Evolutionary conservation across 1,140 invertebrate genomes (phyloP).

Genomic region (Drosophila mojavensis): DNA sequence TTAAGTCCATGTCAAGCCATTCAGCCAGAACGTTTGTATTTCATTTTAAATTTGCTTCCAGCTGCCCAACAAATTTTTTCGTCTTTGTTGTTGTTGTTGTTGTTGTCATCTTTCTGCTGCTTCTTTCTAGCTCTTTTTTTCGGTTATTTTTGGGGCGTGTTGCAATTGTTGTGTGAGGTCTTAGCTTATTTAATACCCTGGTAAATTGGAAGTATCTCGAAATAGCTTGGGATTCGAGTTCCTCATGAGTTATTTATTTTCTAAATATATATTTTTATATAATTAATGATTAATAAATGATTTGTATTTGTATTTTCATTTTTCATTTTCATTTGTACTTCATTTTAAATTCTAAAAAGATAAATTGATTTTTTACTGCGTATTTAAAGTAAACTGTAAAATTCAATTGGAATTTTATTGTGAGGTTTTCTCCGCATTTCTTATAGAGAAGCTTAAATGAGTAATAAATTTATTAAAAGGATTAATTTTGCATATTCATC

Average conservation of each 20-base stretch:
- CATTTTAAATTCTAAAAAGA: too few species aligned
- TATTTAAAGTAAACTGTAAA: too few species aligned
- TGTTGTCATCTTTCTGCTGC: slow-evolving; percentile 2
- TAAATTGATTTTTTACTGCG: too few species aligned
- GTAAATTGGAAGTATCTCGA: background rate
- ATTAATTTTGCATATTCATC: too few species aligned
- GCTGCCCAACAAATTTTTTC: slow-evolving; percentile 25
- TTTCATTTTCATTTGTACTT: too few species aligned
- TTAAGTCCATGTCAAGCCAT: slow-evolving; percentile 82
- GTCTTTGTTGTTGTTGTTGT: slow-evolving; percentile 10
- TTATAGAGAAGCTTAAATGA: too few species aligned
- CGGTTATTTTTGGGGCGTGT: slow-evolving; percentile 23
- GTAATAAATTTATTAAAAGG: too few species aligned
- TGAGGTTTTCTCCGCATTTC: too few species aligned
- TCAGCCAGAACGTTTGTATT: slow-evolving; percentile 82
- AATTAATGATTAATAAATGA: too few species aligned
- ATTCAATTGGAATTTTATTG: too few species aligned
- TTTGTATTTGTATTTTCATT: too few species aligned
- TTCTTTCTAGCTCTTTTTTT: slow-evolving; percentile 16
- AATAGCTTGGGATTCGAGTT: background rate
- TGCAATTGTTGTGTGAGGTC: slow-evolving; percentile 6
- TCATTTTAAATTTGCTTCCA: slow-evolving; percentile 76
- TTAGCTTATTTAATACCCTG: slow-evolving; percentile 13
- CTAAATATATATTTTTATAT: too few species aligned
- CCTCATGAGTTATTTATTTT: background rate